A percentile compares a stretch with the other conserved stretches of the same genome.
phyloP scores from a whole-genome alignment of 2,113 vertebrate genomes.

The Semicossyphus pulcher region DNA sequence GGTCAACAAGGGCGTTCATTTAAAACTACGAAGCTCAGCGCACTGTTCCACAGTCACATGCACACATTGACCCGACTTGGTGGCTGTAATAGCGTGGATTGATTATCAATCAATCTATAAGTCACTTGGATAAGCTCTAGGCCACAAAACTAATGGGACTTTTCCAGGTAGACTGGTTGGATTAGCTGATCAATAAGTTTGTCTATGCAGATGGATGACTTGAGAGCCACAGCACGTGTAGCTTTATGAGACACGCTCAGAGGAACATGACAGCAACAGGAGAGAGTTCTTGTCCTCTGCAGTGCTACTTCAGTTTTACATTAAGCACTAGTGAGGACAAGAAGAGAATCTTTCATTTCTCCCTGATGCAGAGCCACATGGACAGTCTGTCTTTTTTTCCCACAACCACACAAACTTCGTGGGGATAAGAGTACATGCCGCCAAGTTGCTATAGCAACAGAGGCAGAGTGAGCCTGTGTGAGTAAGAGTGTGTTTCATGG shows the following conservation, averaged over 20 bases:
- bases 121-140: conserved; percentile 25
- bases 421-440: conserved; percentile 41
- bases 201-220: conserved; percentile 44
- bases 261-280: not conserved
- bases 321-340: not conserved
- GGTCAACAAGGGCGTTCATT: not conserved
- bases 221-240: conserved; percentile 8
- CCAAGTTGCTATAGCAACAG: conserved; percentile 78
- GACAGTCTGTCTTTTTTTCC: conserved; percentile 36
- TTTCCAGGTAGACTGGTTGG: conserved; percentile 44
- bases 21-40: conserved; percentile 10
- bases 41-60: conserved; percentile 10
- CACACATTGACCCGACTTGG: conserved; percentile 7
- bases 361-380: conserved; percentile 31
- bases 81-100: conserved; percentile 25
- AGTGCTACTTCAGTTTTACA: not conserved
- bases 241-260: conserved; percentile 1
- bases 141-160: conserved; percentile 54
- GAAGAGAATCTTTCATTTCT: not conserved
- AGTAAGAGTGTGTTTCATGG: conserved; percentile 51
- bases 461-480: conserved; percentile 43
- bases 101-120: conserved; percentile 60
- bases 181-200: conserved; percentile 53
- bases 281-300: not conserved
- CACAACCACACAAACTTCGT: conserved; percentile 46